Evolutionary conservation across 2,797 vertebrate species (phyloP), one percentile per base, ranked within the genome.

Genomic region (Thamnophis elegans): DNA sequence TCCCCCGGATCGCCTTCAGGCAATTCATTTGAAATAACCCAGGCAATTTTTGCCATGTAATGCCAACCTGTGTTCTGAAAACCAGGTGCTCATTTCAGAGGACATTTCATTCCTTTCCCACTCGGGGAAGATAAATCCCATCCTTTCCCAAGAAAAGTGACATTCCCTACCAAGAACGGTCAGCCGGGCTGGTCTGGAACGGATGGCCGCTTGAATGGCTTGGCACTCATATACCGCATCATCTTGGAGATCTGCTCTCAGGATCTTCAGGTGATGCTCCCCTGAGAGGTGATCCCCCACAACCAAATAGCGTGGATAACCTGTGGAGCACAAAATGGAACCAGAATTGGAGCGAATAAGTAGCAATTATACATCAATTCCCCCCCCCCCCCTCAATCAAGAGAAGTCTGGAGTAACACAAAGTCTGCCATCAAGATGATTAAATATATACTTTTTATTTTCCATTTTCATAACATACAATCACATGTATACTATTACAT

Each of bases 201-300:
- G 98, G 97, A 99, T 99, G 95, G 99, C 99, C 0, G 98, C 99
- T 93, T 99, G 98, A 96, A 99, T 99, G 89, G 99, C 99, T 97
- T 99, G 99, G 94, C 99, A 99, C 96, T 99, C 99, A 0, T 99
- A 99, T 89, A 99, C 98, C 0, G 99, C 99, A 0, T 99, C 99
- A 58, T 99, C 99, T 94, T 98, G 98, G 89, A 99, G 98, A 95
- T 99, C 99, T 0, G 99, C 99, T 6, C 98, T 97, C 95, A 99
- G 98, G 95, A 99, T 99, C 88, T 98, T 98, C 96, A 99, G 94
- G 97, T 99, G 99, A 95, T 99, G 99, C 92, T 99, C 99, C 0
- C 99, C 99, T 0, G 98, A 98, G 28, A 98, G 97, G 47, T 99
- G 99, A 97, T 99, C 99, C 42, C 99, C 99, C 93, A 99, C 98